Base-by-base conservation (phyloP, 1,140 invertebrate genomes). In the Drosophila lini region DNA sequence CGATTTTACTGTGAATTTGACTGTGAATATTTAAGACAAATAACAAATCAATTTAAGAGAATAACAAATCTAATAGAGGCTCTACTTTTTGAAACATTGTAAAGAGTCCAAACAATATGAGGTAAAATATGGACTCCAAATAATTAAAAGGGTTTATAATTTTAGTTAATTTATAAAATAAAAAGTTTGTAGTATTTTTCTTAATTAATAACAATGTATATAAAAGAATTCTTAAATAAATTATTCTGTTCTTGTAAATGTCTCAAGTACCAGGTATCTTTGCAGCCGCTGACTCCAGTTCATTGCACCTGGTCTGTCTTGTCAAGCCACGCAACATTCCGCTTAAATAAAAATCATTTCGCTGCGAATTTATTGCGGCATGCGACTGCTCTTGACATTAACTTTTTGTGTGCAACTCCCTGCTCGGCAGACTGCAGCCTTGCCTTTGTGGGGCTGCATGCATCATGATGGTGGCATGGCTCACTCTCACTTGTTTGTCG, bases 331-430 rank as follows among this genome's bases (percentile, higher is more conserved):
- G 69, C 68, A 58, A 48, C 77, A 69, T 74, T 89, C 57, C 56
- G 55, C 63, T 84, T 81, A 81, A 89, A 89, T 89, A 78, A 89
- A 89, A 89, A 89, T 75, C 78, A 79, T 89, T 78, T 78, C 74
- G 28, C 45, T 65, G 83, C 73, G 80, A 82, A 88, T 88, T 71
- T 59, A 77, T 78, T 71, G 69, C 80, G 78, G 69, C 74, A 84
- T 63, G 65, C 61, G 57, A 63, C 70, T 89, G 80, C 64, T 65
- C 59, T 81, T 89, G 84, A 89, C 84, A 84, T 84, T 36, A 48
- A 47, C 83, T 67, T 80, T 64, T 86, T 64, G 57, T 59, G 19
- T 64, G 38, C 59, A 40, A 41, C 44, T 55, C n/a, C 19, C 11
- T 22, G 15, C 40, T 44, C 44, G 11, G 42, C 32, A 22, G 32